A percentile compares a stretch with the other conserved stretches of the same genome.
These are phyloP conservation scores for Ctenodactylus gundi DNA, from an alignment of 2,113 vertebrate species.

Conservation along the genomic window DNA sequence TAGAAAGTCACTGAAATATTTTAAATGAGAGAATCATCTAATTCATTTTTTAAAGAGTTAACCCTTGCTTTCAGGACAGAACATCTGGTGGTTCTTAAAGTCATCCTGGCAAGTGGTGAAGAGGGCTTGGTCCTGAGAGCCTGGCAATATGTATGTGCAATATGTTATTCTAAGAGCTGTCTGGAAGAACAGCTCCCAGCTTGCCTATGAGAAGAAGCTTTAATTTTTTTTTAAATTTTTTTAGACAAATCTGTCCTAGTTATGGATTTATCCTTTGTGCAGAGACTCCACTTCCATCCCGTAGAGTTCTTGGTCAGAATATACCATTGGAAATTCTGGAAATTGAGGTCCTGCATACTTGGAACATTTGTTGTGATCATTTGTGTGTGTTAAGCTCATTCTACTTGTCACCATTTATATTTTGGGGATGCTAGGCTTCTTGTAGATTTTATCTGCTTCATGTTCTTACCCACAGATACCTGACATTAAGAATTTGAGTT, in stretches of 20 bases:
- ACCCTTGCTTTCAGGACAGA: not conserved
- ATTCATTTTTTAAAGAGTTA: not conserved
- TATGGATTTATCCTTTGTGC: not conserved
- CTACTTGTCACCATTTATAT: not conserved
- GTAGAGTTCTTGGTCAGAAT: not conserved
- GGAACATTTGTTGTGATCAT: not conserved
- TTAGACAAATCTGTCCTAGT: not conserved
- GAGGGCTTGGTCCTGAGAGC: not conserved
- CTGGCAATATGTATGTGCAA: not conserved
- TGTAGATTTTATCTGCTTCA: not conserved
- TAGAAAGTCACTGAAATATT: not conserved
- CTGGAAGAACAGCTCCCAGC: not conserved
- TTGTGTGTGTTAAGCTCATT: not conserved
- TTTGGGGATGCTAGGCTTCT: not conserved
- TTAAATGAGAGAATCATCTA: not conserved
- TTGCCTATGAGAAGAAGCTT: too few species aligned
- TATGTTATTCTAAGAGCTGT: too few species aligned
- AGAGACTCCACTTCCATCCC: not conserved
- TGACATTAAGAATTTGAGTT: not conserved
- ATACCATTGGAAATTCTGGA: not conserved
- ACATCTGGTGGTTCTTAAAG: not conserved
- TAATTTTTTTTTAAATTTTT: too few species aligned
- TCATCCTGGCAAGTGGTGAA: not conserved
- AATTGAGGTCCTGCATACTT: not conserved
- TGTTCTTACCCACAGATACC: not conserved